Evolutionary conservation across 2,888 invertebrate species (phyloP).

Genomic region (Cephus spinipes): DNA sequence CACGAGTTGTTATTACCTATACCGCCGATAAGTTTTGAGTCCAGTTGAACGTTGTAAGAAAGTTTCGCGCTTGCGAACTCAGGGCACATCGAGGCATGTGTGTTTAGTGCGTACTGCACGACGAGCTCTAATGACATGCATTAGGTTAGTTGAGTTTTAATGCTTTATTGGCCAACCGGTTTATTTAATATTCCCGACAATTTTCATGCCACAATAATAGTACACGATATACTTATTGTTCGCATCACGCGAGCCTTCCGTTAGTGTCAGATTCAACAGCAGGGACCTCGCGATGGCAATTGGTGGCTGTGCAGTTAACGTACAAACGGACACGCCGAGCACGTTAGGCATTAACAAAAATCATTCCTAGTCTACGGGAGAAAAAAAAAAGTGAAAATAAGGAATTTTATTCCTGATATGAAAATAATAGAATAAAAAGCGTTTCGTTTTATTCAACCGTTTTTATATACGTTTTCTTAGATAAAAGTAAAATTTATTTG

Average conservation of each 20-base stretch:
- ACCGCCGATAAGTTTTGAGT: background rate
- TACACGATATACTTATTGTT: constrained; percentile 19
- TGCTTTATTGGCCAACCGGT: constrained; percentile 5
- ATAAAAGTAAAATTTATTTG: too few species aligned
- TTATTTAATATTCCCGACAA: constrained; percentile 14
- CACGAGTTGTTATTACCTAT: background rate
- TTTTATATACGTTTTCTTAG: too few species aligned
- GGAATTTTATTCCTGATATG: too few species aligned
- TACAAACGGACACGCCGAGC: background rate
- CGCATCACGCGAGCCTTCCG: constrained; percentile 24
- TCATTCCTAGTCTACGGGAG: background rate
- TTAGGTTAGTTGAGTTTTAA: constrained; percentile 1
- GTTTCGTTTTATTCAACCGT: too few species aligned
- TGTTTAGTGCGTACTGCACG: background rate
- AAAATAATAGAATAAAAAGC: too few species aligned
- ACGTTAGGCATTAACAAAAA: background rate
- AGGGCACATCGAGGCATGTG: background rate
- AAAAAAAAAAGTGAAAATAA: too few species aligned
- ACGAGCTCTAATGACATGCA: background rate
- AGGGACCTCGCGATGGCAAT: background rate
- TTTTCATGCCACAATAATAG: constrained; percentile 8
- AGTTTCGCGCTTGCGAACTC: background rate
- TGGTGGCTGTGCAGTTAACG: background rate
- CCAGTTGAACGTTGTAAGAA: background rate
- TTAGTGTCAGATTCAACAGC: constrained; percentile 11